A percentile compares a stretch with the other conserved stretches of the same genome.
Evolutionary conservation across 2,888 invertebrate genomes (phyloP).

Genomic region (Ernsta delagoae): DNA sequence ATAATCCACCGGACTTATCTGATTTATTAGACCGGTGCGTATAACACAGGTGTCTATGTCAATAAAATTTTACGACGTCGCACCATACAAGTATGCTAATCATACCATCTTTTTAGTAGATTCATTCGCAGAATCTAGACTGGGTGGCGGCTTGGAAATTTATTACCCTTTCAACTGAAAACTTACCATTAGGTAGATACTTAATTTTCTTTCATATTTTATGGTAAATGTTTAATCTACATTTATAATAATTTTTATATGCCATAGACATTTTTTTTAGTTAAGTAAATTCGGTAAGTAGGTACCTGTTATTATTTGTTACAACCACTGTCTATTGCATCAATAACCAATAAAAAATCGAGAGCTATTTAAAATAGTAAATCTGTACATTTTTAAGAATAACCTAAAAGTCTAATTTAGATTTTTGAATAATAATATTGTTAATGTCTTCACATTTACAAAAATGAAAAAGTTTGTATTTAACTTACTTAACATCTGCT

Average conservation of each 20-base stretch:
- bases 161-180: constrained; percentile 50
- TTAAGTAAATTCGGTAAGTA: too few relatives aligned
- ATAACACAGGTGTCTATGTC: constrained; percentile 71
- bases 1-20: constrained; percentile 60
- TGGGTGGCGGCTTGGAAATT: constrained; percentile 73
- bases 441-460: too few relatives aligned
- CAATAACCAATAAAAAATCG: too few relatives aligned
- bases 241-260: too few relatives aligned
- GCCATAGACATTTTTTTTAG: too few relatives aligned
- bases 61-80: constrained; percentile 79
- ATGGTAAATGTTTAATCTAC: too few relatives aligned
- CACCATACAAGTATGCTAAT: constrained; percentile 54
- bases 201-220: not conserved
- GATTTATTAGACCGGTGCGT: constrained; percentile 70
- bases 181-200: constrained; percentile 35
- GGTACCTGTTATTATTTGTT: too few relatives aligned
- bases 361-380: too few relatives aligned
- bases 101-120: too few relatives aligned
- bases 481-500: constrained; percentile 78
- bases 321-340: too few relatives aligned
- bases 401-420: too few relatives aligned
- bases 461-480: not conserved
- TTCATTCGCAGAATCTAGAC: constrained; percentile 69
- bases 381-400: too few relatives aligned
- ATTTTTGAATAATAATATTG: not conserved